Percentiles rank a stretch among this genome's conserved stretches.
Evolutionary conservation across 2,113 vertebrate species (phyloP).

Genomic region (Chauna torquata): DNA sequence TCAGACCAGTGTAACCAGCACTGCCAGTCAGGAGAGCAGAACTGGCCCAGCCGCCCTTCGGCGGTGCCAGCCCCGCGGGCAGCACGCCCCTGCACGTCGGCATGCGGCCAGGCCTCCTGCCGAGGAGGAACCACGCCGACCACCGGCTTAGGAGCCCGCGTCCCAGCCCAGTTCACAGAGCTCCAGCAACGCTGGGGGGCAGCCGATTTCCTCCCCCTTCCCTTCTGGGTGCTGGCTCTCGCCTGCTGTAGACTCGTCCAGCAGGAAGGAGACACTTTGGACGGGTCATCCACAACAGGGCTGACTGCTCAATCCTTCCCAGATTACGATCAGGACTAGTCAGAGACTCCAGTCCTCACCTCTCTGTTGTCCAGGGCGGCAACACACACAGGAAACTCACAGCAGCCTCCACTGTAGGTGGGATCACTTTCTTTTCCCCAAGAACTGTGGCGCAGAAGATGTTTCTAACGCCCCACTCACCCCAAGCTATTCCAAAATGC

Average conservation of each 20-base stretch:
- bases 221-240: fast-evolving
- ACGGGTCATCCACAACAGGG: not conserved
- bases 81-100: not conserved
- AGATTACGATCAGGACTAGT: not conserved
- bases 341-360: not conserved
- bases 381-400: fast-evolving
- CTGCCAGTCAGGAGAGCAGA: fast-evolving
- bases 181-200: not conserved
- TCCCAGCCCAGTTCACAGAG: not conserved
- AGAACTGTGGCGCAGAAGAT: not conserved
- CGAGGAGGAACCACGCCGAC: not conserved
- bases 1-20: not conserved
- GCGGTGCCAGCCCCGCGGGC: not conserved
- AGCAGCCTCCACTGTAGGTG: too few relatives aligned
- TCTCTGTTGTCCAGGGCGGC: fast-evolving
- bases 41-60: fast-evolving
- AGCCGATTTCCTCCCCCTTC: not conserved
- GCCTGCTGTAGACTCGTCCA: not conserved
- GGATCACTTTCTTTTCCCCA: not conserved
- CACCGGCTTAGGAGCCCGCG: fast-evolving
- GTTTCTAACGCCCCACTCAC: fast-evolving
- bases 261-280: not conserved
- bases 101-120: not conserved
- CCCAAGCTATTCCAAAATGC: fast-evolving
- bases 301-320: not conserved